phyloP scores from a whole-genome alignment of 2,797 vertebrate species.

The Vultur gryphus region DNA sequence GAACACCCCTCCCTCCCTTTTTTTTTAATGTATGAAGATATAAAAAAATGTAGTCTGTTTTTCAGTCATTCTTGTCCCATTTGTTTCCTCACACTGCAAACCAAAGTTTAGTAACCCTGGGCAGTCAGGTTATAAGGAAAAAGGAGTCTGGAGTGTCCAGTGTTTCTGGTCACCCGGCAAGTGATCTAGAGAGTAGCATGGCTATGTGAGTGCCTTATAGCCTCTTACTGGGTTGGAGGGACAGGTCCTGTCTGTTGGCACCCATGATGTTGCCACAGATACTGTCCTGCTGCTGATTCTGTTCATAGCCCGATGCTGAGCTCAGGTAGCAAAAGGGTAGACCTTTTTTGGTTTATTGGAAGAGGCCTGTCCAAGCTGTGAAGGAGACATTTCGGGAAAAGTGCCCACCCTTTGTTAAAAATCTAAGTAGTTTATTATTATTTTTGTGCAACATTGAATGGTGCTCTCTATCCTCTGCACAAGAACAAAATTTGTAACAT shows the following conservation, averaged over 20 bases:
- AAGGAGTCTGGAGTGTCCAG: background rate
- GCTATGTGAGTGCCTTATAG: background rate
- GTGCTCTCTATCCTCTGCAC: background rate
- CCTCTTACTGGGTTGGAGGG: background rate
- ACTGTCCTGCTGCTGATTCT: background rate
- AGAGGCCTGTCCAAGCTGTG: background rate
- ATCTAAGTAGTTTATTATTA: background rate
- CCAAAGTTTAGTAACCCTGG: background rate
- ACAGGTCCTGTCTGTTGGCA: background rate
- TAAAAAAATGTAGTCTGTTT: background rate
- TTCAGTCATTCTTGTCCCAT: background rate
- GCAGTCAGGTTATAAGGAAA: background rate
- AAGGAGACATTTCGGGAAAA: background rate
- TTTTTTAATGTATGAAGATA: background rate
- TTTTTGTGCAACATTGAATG: background rate
- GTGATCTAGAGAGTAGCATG: background rate
- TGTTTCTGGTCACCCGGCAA: background rate
- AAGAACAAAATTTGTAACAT: background rate
- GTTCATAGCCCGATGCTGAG: background rate
- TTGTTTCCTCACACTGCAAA: background rate
- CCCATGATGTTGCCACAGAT: background rate
- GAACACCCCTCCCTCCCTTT: accelerated
- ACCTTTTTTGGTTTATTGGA: background rate
- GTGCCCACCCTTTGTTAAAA: background rate
- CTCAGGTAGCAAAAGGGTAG: background rate